Evolutionary conservation across 92 coral and sea anemone species (phyloP).

Genomic region (Epizoanthus stellaris): DNA sequence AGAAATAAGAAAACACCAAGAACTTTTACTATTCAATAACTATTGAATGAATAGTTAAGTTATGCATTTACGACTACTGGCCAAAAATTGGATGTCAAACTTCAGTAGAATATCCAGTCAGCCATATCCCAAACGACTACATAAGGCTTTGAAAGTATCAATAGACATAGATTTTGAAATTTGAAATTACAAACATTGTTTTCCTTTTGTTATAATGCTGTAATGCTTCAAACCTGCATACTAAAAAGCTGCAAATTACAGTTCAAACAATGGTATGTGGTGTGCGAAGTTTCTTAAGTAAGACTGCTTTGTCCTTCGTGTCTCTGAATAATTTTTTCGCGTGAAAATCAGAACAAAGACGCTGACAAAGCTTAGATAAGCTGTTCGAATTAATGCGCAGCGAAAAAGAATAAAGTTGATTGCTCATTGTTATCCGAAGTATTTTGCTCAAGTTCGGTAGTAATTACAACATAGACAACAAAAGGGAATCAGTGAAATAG

Average conservation of each 20-base stretch:
- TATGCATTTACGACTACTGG: no score
- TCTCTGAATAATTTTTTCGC: slow-evolving; percentile 41
- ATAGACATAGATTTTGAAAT: not conserved
- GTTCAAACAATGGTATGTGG: slow-evolving; percentile 6
- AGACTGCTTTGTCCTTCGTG: slow-evolving; percentile 7
- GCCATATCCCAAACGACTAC: slow-evolving; percentile 25
- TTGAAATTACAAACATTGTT: slow-evolving; percentile 19
- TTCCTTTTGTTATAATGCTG: slow-evolving; percentile 7
- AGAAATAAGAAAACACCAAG: no score
- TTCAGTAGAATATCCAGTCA: not conserved
- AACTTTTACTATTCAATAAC: no score
- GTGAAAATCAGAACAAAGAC: slow-evolving; percentile 31
- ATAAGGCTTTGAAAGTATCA: not conserved
- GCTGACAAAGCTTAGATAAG: slow-evolving; percentile 23
- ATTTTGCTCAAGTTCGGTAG: slow-evolving; percentile 22
- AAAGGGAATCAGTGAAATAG: not conserved
- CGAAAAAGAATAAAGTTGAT: slow-evolving; percentile 33
- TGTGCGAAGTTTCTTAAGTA: slow-evolving; percentile 1
- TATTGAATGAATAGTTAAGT: no score
- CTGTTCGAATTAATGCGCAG: slow-evolving; percentile 23
- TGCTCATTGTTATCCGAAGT: slow-evolving; percentile 38
- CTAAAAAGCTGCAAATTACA: slow-evolving; percentile 5
- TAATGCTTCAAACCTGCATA: slow-evolving; percentile 32
- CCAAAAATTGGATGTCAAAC: no score
- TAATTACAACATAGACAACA: slow-evolving; percentile 40